Evolutionary conservation across 2,113 vertebrate genomes (phyloP), one percentile per base, ranked within the genome.

Genomic region (Corythaeola cristata): DNA sequence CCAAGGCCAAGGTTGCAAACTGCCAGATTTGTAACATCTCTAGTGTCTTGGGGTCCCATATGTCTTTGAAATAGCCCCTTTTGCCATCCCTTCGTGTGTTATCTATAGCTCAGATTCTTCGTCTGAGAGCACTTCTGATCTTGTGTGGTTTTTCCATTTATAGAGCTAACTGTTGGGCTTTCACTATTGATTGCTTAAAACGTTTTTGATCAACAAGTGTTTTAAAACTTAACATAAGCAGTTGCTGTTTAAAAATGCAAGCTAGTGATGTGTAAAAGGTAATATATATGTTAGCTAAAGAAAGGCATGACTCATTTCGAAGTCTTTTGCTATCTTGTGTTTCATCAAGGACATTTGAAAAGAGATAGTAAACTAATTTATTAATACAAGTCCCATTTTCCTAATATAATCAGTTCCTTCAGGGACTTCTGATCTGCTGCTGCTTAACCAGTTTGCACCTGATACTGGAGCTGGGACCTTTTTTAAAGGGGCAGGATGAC

Each of bases 271-370:
- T 85, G 12, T 78, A 24, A 62, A 84, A 77, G 30, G 37, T 39
- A 19, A 55, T 39, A 16, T 19, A 14, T 37, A 8, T 41, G 21
- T 88, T 74, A 55, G 33, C 33, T 90, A 23, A 77, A 84, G 26
- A 44, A 84, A 80, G 41, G 21, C 24, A 17, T n/a, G 15, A 22
- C 30, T 62, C 23, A 23, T 77, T 69, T 63, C 1, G 12, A 74
- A 90, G 56, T 75, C 44, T 87, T 74, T 35, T 50, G 8, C 37
- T 74, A 7, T 59, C 64, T 59, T 55, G 5, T 62, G 41, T 66
- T 93, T 91, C 87, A 68, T 85, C 89, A 91, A 95, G 94, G 87
- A 82, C 92, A 26, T 67, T 69, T 85, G 35, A 85, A 77, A 92
- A 89, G 56, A 79, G 63, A 63, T 35, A 23, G 28, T 94, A 85